A percentile compares a stretch with the other conserved stretches of the same genome.
Conservation (phyloP, 2,888 invertebrate genomes). For the Cabera pusaria region DNA sequence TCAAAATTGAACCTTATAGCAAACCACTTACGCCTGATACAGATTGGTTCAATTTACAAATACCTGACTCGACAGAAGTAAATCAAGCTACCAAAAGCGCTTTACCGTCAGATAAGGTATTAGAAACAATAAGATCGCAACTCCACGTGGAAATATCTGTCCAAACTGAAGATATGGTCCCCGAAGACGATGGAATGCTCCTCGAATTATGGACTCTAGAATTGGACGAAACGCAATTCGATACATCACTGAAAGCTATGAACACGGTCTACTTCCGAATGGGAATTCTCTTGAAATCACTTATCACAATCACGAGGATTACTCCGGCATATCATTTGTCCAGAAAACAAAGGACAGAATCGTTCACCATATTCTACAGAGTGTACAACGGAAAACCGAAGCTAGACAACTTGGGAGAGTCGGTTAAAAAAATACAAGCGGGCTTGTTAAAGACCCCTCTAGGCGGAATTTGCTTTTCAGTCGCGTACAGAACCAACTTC, state of each 20-base stretch:
- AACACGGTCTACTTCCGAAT: conserved; percentile 96
- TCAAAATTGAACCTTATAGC: conserved; percentile 91
- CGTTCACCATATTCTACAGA: conserved; percentile 95
- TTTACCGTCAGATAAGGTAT: conserved; percentile 73
- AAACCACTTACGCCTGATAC: conserved; percentile 90
- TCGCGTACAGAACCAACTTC: conserved; percentile 96
- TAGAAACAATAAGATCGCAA: conserved; percentile 82
- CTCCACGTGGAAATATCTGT: conserved; percentile 95
- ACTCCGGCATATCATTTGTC: conserved; percentile 97
- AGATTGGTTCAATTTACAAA: conserved; percentile 96
- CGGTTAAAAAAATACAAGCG: conserved; percentile 90
- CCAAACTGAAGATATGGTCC: conserved; percentile 87
- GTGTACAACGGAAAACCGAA: conserved; percentile 92
- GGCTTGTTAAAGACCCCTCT: conserved; percentile 95
- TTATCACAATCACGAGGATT: conserved; percentile 94
- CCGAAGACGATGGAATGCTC: conserved; percentile 93
- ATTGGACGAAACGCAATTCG: conserved; percentile 86
- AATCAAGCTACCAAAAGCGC: conserved; percentile 91
- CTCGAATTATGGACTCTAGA: conserved; percentile 95
- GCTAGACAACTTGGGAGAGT: conserved; percentile 89
- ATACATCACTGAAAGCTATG: conserved; percentile 87
- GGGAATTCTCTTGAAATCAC: conserved; percentile 95
- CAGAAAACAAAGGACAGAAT: conserved; percentile 93
- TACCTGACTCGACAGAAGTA: conserved; percentile 93
- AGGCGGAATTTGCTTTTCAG: conserved; percentile 92